Base-by-base conservation (phyloP, 2,888 invertebrate species). In the Pemphredon lugubris region DNA sequence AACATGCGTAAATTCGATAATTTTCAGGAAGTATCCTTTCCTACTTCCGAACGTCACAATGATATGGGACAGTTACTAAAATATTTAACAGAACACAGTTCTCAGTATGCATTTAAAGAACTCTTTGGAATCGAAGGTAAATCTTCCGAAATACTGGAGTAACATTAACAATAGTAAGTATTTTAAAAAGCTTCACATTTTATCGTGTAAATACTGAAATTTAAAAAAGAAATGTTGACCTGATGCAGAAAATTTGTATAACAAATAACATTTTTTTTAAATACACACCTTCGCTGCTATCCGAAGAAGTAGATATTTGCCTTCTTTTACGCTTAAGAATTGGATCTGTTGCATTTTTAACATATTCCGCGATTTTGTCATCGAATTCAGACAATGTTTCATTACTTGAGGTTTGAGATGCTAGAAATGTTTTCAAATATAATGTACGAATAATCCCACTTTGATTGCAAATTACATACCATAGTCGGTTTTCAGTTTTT, bases 31-130 rank as follows among this genome's bases (percentile, higher is more conserved):
- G 90, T 94, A 18, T 90, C 91, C 48, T 94, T 94, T 83, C 91
- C 91, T 4, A 84, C 90, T 23, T 90, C 91, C 16, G 92, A 92
- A 48, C 92, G 93, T 80, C 94, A 95, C 85, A 94, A 95, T 91
- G 94, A 96, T 86, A 94, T 96, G 94, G 94, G 95, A 30, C 93
- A 93, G 81, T 93, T 97, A 83, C 93, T 93, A 59, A 94, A 94
- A 83, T 97, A 93, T 90, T 91, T 97, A 82, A 93, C 93, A 64
- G 89, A 93, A 48, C 94, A 94, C 84, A 91, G 93, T 18, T 92
- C 94, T 45, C 93, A 92, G 57, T 92, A 95, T 87, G 93, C 94
- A 77, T 96, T 97, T 90, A 94, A 94, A 86, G 94, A 96, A 76
- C 92, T 96, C 68, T 97, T 97, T 92, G 96, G 96, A 2, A 89